Evolutionary conservation across 2,797 vertebrate genomes (phyloP), one percentile per base, ranked within the genome.

Genomic region (Psittacula echo): DNA sequence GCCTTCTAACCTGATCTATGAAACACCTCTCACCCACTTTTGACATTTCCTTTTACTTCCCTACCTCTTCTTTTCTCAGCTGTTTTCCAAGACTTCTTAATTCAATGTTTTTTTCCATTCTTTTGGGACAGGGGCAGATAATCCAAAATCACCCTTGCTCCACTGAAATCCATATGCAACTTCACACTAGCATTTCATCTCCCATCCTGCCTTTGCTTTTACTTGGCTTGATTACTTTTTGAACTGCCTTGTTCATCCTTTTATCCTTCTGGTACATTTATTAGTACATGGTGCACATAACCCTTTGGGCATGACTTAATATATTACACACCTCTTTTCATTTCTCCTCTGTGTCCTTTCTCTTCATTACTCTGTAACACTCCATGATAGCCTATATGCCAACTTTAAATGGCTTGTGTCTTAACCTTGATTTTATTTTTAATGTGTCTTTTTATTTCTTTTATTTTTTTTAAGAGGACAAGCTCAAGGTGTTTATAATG

Each of bases 321-420:
- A 91, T 82, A 91, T 91, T 72, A 67, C 80, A 87, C 39, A 80
- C 42, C 34, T 90, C 53, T 90, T 85, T 94, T 90, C 68, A 85
- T 96, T 95, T 96, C 90, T 96, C 91, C 95, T 95, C 71, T 87
- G 77, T 94, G 96, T 95, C 96, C 93, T 97, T 93, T 94, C 66
- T 92, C 80, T 94, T 90, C 93, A 95, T 96, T 95, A 77, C 45
- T 87, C 79, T 95, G 54, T 95, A 89, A 76, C 75, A 58, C 34
- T 84, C 45, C 58, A 29, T 73, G 50, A 85, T 91, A 94, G 86
- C 60, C 44, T 76, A 68, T 66, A 83, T 58, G 62, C 27, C 1
- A 13, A 83, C 58, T 92, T 87, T 89, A 87, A 95, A 87, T 45
- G n/a, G 30, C 92, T 92, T 73, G 64, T 93, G 65, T 88, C 84